Evolutionary conservation across 2,797 vertebrate species (phyloP).

Genomic region (Austrolebias charrua): DNA sequence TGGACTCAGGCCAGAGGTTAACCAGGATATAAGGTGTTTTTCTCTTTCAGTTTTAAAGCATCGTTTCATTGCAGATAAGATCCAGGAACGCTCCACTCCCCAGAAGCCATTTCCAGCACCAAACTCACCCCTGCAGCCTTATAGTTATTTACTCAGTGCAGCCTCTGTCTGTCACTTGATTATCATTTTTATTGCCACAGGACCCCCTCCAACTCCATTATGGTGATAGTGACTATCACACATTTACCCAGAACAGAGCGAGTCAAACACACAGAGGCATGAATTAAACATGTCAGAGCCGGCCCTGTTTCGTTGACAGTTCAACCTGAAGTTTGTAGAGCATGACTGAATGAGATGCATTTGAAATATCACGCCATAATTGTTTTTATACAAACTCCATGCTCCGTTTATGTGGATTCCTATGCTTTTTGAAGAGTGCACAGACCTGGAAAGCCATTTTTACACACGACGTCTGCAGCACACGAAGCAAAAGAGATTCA

Average conservation of each 20-base stretch:
- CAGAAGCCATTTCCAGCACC: slow-evolving; percentile 36
- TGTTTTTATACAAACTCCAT: slow-evolving; percentile 35
- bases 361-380: slow-evolving; percentile 27
- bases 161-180: slow-evolving; percentile 62
- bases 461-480: slow-evolving; percentile 2
- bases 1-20: slow-evolving; percentile 15
- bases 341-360: slow-evolving; percentile 25
- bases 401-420: slow-evolving; percentile 4
- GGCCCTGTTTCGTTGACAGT: slow-evolving; percentile 30
- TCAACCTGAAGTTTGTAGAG: slow-evolving; percentile 38
- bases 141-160: slow-evolving; percentile 56
- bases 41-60: slow-evolving; percentile 24
- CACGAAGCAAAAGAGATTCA: slow-evolving; percentile 1
- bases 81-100: slow-evolving; percentile 28
- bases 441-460: not conserved
- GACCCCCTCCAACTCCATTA: slow-evolving; percentile 58
- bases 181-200: slow-evolving; percentile 69
- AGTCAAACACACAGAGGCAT: slow-evolving; percentile 50
- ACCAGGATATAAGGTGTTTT: slow-evolving; percentile 19
- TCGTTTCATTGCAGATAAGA: slow-evolving; percentile 48
- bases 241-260: slow-evolving; percentile 56
- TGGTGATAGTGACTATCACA: slow-evolving; percentile 33
- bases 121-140: slow-evolving; percentile 32
- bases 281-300: slow-evolving; percentile 63
- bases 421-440: not conserved